Evolutionary conservation across 2,888 invertebrate species (phyloP).

Genomic region (Erpobdella octoculata): DNA sequence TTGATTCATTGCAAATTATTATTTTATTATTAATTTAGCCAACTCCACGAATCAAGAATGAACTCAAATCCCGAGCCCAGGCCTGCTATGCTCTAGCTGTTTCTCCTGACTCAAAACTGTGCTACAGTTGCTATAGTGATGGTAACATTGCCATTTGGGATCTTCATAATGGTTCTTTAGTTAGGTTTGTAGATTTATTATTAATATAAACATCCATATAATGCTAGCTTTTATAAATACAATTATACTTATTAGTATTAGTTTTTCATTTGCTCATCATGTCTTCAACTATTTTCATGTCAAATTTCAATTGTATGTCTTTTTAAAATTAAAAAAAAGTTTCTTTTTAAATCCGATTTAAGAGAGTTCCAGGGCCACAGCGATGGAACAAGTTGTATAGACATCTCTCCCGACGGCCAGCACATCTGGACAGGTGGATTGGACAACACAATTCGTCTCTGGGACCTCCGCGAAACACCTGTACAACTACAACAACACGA

Average conservation of each 20-base stretch:
- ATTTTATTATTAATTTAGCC: conserved; percentile 54
- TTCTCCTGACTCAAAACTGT: conserved; percentile 87
- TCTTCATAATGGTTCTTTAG: conserved; percentile 80
- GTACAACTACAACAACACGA: conserved; percentile 83
- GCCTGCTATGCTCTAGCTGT: conserved; percentile 96
- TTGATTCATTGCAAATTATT: not conserved
- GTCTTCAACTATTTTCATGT: not conserved
- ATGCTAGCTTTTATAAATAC: too few relatives aligned
- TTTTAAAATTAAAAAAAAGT: too few relatives aligned
- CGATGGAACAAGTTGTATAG: conserved; percentile 90
- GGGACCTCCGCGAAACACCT: conserved; percentile 80
- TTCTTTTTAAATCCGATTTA: too few relatives aligned
- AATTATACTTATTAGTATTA: not conserved
- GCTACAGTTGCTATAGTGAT: conserved; percentile 94
- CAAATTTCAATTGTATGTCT: not conserved
- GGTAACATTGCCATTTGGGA: conserved; percentile 98
- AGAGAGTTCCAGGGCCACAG: conserved; percentile 69
- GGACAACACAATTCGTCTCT: conserved; percentile 85
- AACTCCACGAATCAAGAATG: conserved; percentile 83
- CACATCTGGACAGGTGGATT: conserved; percentile 90
- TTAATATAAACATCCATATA: too few relatives aligned
- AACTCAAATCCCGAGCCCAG: conserved; percentile 84
- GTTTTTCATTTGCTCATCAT: not conserved
- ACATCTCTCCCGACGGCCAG: conserved; percentile 78
- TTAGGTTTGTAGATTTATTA: too few relatives aligned